Conservation (phyloP, 2,113 vertebrate species). For the Puntigrus tetrazona region DNA sequence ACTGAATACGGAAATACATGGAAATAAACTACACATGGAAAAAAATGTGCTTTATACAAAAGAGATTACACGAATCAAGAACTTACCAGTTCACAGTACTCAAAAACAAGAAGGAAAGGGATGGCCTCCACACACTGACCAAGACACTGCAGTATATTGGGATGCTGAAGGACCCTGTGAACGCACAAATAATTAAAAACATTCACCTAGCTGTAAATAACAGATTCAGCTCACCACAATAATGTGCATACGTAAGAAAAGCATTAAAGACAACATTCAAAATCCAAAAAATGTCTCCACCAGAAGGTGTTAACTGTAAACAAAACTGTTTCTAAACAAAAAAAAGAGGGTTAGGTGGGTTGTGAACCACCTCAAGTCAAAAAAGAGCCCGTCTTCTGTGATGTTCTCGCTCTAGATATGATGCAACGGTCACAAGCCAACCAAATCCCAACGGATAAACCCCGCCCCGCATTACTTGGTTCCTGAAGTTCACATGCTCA, state of each 20-base stretch:
- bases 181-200: constrained; percentile 35
- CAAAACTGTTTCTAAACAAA: too few relatives aligned
- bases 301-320: too few relatives aligned
- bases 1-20: too few relatives aligned
- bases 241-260: not conserved
- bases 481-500: not conserved
- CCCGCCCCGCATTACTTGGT: not conserved
- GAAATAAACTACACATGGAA: not conserved
- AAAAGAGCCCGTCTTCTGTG: not conserved
- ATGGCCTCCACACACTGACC: constrained; percentile 94
- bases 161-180: constrained; percentile 83
- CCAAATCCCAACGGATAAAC: not conserved
- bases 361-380: not conserved
- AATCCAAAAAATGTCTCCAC: too few relatives aligned
- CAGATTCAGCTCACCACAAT: not conserved
- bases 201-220: not conserved
- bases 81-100: constrained; percentile 97
- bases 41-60: not conserved
- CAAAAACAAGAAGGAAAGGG: constrained; percentile 93
- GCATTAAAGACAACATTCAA: not conserved
- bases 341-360: not conserved
- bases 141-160: constrained; percentile 91
- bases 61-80: not conserved
- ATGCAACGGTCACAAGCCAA: not conserved
- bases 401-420: not conserved